phyloP scores from a whole-genome alignment of 2,797 vertebrate genomes.

The Capromys pilorides region DNA sequence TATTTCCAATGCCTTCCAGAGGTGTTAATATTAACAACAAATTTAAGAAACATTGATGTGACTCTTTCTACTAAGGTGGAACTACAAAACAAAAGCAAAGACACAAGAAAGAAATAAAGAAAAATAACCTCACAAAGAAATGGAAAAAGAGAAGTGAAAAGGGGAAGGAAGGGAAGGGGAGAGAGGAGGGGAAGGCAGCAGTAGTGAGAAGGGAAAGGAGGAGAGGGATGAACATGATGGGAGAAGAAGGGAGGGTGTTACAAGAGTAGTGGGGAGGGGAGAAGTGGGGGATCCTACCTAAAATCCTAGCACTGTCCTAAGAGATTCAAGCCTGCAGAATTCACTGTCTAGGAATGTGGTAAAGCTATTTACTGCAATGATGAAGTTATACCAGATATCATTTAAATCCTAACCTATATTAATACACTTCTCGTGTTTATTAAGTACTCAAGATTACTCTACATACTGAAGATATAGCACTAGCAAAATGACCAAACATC shows the following conservation, averaged over 20 bases:
- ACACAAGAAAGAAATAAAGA: background rate
- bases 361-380: background rate
- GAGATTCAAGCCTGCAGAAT: background rate
- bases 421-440: background rate
- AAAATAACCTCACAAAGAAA: background rate
- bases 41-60: background rate
- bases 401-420: background rate
- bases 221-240: no score
- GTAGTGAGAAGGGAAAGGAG: no score
- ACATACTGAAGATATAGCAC: background rate
- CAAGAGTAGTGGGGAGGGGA: no score
- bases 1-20: background rate
- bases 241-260: no score
- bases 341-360: background rate
- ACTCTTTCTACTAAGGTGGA: background rate
- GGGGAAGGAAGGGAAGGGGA: fast-evolving
- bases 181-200: no score
- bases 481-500: background rate
- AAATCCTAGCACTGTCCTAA: no score
- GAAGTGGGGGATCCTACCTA: no score
- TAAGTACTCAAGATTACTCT: background rate
- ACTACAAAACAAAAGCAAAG: background rate
- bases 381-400: background rate
- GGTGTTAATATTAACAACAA: background rate
- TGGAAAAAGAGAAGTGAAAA: no score